phyloP scores from a whole-genome alignment of 2,888 invertebrate genomes.

The Dicyrtoma fusca region DNA sequence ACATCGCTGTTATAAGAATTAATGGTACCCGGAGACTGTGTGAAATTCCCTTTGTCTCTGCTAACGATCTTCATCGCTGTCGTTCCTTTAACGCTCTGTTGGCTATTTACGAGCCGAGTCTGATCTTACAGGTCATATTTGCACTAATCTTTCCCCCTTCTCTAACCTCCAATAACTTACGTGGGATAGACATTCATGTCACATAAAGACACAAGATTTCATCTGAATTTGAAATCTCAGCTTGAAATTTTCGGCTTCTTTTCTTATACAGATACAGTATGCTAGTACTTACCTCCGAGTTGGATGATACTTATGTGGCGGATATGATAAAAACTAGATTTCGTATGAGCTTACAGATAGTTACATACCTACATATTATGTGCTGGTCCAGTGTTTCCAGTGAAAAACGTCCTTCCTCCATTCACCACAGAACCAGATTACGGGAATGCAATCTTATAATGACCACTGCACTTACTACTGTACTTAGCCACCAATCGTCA shows the following conservation, averaged over 20 bases:
- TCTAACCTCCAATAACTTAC: constrained; percentile 25
- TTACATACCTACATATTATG: too few species aligned
- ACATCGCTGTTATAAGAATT: constrained; percentile 12
- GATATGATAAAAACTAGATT: too few species aligned
- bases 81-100: constrained; percentile 28
- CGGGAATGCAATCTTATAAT: too few species aligned
- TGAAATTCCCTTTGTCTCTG: constrained; percentile 26
- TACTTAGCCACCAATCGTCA: too few species aligned
- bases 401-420: too few species aligned
- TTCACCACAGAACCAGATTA: too few species aligned
- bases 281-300: too few species aligned
- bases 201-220: constrained; percentile 19
- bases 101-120: constrained; percentile 30
- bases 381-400: too few species aligned
- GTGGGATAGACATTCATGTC: constrained; percentile 1
- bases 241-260: background rate
- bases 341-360: too few species aligned
- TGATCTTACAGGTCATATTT: constrained; percentile 40
- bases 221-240: constrained; percentile 21
- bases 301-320: too few species aligned
- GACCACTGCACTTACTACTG: too few species aligned
- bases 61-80: constrained; percentile 33
- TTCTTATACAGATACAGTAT: too few species aligned
- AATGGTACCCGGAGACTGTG: constrained; percentile 21
- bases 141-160: constrained; percentile 37